Base-by-base conservation (phyloP, 2,113 vertebrate genomes). In the Psittacula cyanocephala region DNA sequence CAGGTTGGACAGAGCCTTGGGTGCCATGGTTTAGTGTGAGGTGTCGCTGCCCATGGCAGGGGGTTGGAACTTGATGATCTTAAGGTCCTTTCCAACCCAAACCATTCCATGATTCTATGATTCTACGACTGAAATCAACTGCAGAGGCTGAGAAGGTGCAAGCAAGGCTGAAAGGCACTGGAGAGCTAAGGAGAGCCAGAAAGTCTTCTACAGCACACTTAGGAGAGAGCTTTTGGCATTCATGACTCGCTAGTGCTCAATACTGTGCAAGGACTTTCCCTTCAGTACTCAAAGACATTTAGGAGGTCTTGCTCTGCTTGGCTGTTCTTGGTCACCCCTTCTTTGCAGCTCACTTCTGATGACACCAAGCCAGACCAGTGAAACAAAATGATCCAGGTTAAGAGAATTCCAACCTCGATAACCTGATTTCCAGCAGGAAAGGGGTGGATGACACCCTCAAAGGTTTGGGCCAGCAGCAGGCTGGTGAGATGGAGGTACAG, bases 121-220 rank as follows among this genome's bases (percentile, higher is more conserved):
- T 37, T 37, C 37, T 37, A 37, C 8, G 4, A 11, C 31, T 28
- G 39, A 63, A 59, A 49, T 46, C 10, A 71, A 7, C 50, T 1
- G 2, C 62, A 44, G 69, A 43, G 75, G 23, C 14, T 62, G 79
- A 46, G 69, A 11, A 68, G 49, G 41, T 50, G 37, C 59, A 44
- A 95, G 67, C 10, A 25, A 33, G 63, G 62, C 29, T 79, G 59
- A 39, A n/a, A 68, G 28, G 70, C n/a, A 47, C 43, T 46, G 0
- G 1, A 29, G 49, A 64, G n/a, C 27, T 31, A 14, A 49, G 39
- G n/a, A n/a, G 52, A 76, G 71, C 14, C 31, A 28, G 7, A 53
- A 59, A 53, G 7, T 0, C 71, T 31, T 50, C 81, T 44, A 3
- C 1, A 62, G 43, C 33, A 11, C 5, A 1, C 28, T 29, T 35